Percentiles rank a stretch among this genome's conserved stretches.
phyloP scores from a whole-genome alignment of 2,797 vertebrate species.

The Tamandua tetradactyla region DNA sequence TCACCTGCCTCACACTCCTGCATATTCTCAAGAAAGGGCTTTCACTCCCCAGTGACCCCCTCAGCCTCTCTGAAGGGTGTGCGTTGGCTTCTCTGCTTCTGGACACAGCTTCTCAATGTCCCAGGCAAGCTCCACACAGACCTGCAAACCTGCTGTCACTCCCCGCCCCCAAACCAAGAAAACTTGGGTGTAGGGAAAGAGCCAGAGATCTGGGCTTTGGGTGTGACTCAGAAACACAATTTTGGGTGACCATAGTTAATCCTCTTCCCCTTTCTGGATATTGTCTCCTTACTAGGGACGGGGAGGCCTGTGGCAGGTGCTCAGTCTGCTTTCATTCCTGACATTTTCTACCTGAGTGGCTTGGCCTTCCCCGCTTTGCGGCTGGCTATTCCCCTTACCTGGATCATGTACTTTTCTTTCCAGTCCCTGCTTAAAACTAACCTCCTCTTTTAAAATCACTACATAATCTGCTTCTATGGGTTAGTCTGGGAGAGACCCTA shows the following conservation, averaged over 20 bases:
- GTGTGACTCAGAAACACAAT: not conserved
- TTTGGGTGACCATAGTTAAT: not conserved
- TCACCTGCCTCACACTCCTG: not conserved
- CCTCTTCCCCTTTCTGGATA: not conserved
- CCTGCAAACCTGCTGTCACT: not conserved
- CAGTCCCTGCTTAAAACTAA: not conserved
- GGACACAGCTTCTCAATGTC: not conserved
- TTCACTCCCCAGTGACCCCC: not conserved
- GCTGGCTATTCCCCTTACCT: not conserved
- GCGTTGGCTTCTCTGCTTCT: not conserved
- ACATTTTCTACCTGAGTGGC: not conserved
- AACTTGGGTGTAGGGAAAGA: not conserved
- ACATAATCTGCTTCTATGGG: not conserved
- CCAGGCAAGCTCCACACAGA: not conserved
- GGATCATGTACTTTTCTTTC: not conserved
- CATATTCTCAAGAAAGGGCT: not conserved
- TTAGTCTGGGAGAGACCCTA: not conserved
- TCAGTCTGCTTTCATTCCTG: not conserved
- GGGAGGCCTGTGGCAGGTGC: not conserved
- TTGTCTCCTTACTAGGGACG: not conserved
- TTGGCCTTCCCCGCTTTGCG: not conserved
- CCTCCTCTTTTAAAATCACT: not conserved
- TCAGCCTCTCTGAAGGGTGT: not conserved
- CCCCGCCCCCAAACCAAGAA: not conserved
- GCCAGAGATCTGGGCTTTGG: not conserved